Percentiles rank a stretch among this genome's conserved stretches.
Conservation (phyloP, 2,888 invertebrate genomes). For the Chymomyza caudatula region DNA sequence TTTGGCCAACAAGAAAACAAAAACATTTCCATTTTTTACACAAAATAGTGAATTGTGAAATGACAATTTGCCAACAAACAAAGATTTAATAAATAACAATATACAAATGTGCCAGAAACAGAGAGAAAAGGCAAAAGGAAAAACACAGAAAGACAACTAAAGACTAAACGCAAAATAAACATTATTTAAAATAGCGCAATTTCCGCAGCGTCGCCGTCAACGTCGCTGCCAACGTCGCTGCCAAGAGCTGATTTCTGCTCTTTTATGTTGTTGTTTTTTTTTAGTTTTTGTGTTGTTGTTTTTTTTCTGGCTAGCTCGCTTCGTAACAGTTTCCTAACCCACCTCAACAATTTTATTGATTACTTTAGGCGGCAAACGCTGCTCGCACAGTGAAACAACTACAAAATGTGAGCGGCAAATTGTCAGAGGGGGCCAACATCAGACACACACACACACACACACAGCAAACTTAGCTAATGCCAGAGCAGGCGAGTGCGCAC, state of each 20-base stretch:
- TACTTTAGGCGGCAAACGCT: constrained; percentile 69
- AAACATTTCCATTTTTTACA: background rate
- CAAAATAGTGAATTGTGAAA: constrained; percentile 51
- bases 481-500: background rate
- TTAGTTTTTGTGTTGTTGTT: constrained; percentile 5
- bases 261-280: constrained; percentile 1
- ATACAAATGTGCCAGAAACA: constrained; percentile 15
- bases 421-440: background rate
- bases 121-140: background rate
- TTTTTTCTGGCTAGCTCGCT: constrained; percentile 34
- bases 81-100: constrained; percentile 15
- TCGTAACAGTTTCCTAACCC: constrained; percentile 78
- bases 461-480: constrained; percentile 27
- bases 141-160: constrained; percentile 48
- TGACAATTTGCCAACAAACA: constrained; percentile 60
- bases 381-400: background rate
- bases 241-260: constrained; percentile 2
- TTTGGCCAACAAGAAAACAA: background rate
- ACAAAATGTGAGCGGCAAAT: background rate
- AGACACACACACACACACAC: constrained; percentile 10
- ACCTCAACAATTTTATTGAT: constrained; percentile 79
- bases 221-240: constrained; percentile 23
- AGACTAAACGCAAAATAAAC: constrained; percentile 58
- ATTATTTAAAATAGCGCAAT: constrained; percentile 74
- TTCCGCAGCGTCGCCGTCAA: constrained; percentile 55